Evolutionary conservation across 1,140 invertebrate genomes (phyloP).

Genomic region (Conus ventricosus): DNA sequence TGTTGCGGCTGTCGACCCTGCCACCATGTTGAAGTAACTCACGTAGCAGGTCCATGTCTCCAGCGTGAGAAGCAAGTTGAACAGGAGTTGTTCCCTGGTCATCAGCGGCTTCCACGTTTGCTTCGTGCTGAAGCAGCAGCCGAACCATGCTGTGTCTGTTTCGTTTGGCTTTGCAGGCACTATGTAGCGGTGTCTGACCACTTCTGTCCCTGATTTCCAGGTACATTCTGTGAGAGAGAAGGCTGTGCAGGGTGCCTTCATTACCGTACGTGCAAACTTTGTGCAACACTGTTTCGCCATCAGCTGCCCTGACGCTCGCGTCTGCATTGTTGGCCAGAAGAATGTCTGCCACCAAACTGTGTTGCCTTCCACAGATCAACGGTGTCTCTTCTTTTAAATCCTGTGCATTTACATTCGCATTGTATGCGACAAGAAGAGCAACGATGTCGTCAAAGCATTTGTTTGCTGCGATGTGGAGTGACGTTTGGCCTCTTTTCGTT

Average conservation of each 20-base stretch:
- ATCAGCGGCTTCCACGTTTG: conserved; percentile 89
- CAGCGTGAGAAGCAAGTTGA: conserved; percentile 35
- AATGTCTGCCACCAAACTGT: background rate
- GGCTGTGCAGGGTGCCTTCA: background rate
- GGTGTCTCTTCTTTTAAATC: background rate
- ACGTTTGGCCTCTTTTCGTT: background rate
- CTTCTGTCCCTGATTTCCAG: background rate
- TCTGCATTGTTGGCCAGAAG: background rate
- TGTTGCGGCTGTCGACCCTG: background rate
- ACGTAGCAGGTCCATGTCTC: background rate
- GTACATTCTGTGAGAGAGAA: background rate
- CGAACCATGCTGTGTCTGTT: background rate
- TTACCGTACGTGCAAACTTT: background rate
- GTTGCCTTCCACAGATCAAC: background rate
- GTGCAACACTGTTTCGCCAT: background rate
- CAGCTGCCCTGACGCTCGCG: background rate
- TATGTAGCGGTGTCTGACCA: background rate
- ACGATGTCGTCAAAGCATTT: background rate
- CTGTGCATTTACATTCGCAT: background rate
- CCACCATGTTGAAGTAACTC: conserved; percentile 20
- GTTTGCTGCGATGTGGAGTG: background rate
- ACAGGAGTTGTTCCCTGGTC: conserved; percentile 74
- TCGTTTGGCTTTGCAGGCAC: background rate
- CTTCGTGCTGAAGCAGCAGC: conserved; percentile 80
- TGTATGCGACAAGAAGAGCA: background rate